Evolutionary conservation across 2,797 vertebrate species (phyloP), one percentile per base, ranked within the genome.

Genomic region (Poliocrania exsul): DNA sequence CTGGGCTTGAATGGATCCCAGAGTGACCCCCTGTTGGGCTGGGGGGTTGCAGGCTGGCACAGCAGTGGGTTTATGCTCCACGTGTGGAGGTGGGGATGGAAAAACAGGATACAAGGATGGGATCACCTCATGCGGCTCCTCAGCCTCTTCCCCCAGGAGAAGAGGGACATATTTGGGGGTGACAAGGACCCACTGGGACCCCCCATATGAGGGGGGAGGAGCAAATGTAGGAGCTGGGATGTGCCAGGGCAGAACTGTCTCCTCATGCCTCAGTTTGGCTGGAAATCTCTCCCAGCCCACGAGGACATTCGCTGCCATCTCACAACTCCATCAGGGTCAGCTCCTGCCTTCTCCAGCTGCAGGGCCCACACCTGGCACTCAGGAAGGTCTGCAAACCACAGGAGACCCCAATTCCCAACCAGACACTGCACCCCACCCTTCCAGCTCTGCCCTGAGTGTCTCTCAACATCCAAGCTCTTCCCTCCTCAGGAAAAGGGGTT

Each of bases 21-120:
- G 24, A 7, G 4, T 0, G 28, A 8, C 8, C 18, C 65, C n/a
- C 53, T 3, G 2, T 2, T 25, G 15, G 60, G 53, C 53, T 53
- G 75, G 26, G 2, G 23, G 25, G 60, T 75, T 42, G 37, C n/a
- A 25, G 0, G 0, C 15, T 44, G 40, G 38, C 42, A 19, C 3
- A 0, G 2, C 26, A 51, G 28, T 0, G 0, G 18, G 37, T 72
- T 77, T 31, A 1, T 0, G 1, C 62, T 69, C 42, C 75, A 9
- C 33, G 15, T 25, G 2, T 19, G 62, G 40, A 49, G 35, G 1
- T 3, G 4, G 8, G 26, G 19, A 29, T 15, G 26, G 58, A 50
- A 64, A 64, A 58, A 29, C 0, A 4, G 10, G 33, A 33, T 9
- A 4, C 1, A 7, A 50, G 57, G 6, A 2, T 2, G 46, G 0